Evolutionary conservation across 2,888 invertebrate species (phyloP), one percentile per base, ranked within the genome.

Genomic region (Slavum lentiscoides): DNA sequence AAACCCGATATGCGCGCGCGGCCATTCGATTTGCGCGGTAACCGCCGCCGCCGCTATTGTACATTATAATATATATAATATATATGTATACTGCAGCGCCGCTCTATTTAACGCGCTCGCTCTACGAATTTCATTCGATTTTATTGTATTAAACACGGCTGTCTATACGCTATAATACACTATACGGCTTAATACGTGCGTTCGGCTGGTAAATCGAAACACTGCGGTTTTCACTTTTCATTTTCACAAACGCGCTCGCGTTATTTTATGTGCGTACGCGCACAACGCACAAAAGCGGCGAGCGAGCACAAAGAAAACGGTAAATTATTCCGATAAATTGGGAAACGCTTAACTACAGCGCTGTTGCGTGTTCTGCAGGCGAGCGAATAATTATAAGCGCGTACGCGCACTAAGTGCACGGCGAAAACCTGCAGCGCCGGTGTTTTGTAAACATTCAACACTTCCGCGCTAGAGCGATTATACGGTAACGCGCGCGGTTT

Each of bases 161-260:
- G 55, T 75, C 66, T 66, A 6, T 11, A 17, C 61, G 74, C 62
- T 30, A 30, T 4, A 30, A 30, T 30, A 4, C 30, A 67, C 74
- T n/a, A n/a, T n/a, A 66, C 66, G 74, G 23, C 39, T 67, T 66
- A 8, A 30, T 11, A 17, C 61, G 74, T 53, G 37, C 64, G 39
- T 67, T 58, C 39, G 39, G 23, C 74, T 66, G 66, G 39, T 39
- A 19, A 23, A 43, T 67, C 74, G 23, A 39, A 30, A 30, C 30
- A 77, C 70, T 53, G 53, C 21, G 80, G 72, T 80, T 80, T 80
- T 80, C 80, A 80, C 80, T 80, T 80, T 80, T 80, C 74, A 58
- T 75, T 75, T 75, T 75, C 74, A 75, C 70, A 59, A 59, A 72
- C 15, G 39, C 74, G 21, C 21, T 9, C 15, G 39, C 74, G 21